Evolutionary conservation across 2,888 invertebrate genomes (phyloP).

Genomic region (Pachymerium ferrugineum): DNA sequence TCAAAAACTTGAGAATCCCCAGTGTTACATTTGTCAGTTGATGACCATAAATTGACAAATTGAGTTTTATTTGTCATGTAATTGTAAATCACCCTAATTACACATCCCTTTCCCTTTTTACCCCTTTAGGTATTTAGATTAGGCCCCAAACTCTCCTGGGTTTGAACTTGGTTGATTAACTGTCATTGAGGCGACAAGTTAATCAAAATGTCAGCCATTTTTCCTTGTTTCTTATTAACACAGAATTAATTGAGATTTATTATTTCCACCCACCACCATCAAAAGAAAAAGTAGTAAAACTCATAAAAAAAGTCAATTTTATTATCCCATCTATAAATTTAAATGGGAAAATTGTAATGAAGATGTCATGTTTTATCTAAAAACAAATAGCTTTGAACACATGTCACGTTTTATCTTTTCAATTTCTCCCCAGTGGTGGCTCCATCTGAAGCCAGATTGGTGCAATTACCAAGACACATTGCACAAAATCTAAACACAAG

Average conservation of each 20-base stretch:
- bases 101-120: constrained; percentile 20
- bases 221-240: not conserved
- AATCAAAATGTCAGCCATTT: constrained; percentile 22
- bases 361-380: constrained; percentile 18
- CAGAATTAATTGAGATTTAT: constrained; percentile 2
- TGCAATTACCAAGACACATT: not conserved
- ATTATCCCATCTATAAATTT: constrained; percentile 14
- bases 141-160: not conserved
- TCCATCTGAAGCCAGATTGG: constrained; percentile 15
- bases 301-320: not conserved
- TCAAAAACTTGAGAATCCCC: not conserved
- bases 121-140: constrained; percentile 24
- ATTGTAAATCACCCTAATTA: constrained; percentile 25
- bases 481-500: not conserved
- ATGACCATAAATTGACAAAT: constrained; percentile 24
- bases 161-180: constrained; percentile 17
- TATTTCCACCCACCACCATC: not conserved
- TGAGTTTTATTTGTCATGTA: constrained; percentile 27
- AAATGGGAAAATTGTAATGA: constrained; percentile 9
- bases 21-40: not conserved
- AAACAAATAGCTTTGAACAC: constrained; percentile 25
- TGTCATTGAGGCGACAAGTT: constrained; percentile 22
- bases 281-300: not conserved
- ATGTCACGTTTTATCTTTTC: constrained; percentile 21
- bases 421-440: constrained; percentile 20